A percentile compares a stretch with the other conserved stretches of the same genome.
Conservation (phyloP, 1,140 invertebrate species). For the Acyrthosiphon pisum region DNA sequence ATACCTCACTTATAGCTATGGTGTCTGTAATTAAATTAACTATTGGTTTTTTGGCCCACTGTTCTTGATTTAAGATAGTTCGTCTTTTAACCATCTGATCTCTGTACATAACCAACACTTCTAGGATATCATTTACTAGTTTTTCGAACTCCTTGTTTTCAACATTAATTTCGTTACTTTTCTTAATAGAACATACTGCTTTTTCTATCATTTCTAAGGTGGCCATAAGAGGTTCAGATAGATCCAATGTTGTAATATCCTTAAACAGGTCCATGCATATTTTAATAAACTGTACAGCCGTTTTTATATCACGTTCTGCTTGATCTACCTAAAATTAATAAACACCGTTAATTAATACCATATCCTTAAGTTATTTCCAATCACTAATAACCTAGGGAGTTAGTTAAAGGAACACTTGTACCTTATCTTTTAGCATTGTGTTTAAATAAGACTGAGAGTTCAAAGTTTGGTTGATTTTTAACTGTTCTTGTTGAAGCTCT, state of each 20-base stretch:
- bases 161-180: not conserved
- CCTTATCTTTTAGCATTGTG: constrained; percentile 44
- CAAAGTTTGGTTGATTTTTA: constrained; percentile 45
- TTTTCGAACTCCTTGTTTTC: constrained; percentile 42
- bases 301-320: constrained; percentile 26
- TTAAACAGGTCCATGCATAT: not conserved
- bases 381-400: not conserved
- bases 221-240: not conserved
- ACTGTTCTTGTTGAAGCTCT: constrained; percentile 49
- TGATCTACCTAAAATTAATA: constrained; percentile 31
- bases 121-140: not conserved
- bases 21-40: constrained; percentile 32
- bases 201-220: constrained; percentile 32
- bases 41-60: constrained; percentile 27
- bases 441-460: constrained; percentile 51
- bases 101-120: constrained; percentile 16
- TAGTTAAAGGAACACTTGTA: not conserved
- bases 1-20: constrained; percentile 17
- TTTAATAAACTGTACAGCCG: not conserved
- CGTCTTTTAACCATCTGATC: constrained; percentile 29
- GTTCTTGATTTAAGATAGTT: constrained; percentile 23
- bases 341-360: not conserved
- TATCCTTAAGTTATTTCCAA: not conserved
- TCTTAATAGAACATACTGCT: constrained; percentile 9
- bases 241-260: not conserved